Evolutionary conservation across 2,888 invertebrate species (phyloP), one percentile per base, ranked within the genome.

Genomic region (Drosophila ezoana): DNA sequence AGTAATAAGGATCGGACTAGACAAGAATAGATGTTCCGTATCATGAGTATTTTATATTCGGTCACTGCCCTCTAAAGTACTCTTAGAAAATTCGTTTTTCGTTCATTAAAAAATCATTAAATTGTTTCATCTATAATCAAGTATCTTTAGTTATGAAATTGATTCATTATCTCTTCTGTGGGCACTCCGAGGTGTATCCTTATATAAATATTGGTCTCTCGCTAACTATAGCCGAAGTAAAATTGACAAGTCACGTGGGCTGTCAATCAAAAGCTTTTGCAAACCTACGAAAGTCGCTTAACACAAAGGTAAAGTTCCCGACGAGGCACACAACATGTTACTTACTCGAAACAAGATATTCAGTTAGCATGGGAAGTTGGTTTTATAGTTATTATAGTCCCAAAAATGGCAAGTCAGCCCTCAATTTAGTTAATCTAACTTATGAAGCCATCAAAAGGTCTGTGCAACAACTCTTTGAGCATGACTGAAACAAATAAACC

Each of bases 381-480:
- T 45, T 47, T 47, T 49, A n/a, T 20, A 2, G 13, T 18, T 37
- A 33, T 23, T 41, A 41, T 16, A 23, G 32, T 37, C 13, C 3
- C 5, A 74, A 64, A 71, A 63, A 38, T 33, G 72, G 87, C 79
- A 56, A 57, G 85, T 87, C 81, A 82, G 69, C 14, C 28, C 38
- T 38, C 61, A 44, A 72, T 72, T 70, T 61, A 33, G 63, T 58
- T 63, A 65, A 67, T 66, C 64, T 62, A 45, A 44, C 37, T 65
- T 72, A 83, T 85, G 44, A 74, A 83, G 88, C 66, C 75, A 85
- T 87, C 81, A 83, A 53, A 67, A 61, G 63, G 58, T 57, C 56
- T 44, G n/a, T 28, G 47, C 35, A 70, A 74, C 54, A 47, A 20
- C 41, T 49, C 28, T 69, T 40, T 44, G 44, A 65, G 71, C 79